Base-by-base conservation (phyloP, 1,140 invertebrate species). In the Steinernema feltiae region DNA sequence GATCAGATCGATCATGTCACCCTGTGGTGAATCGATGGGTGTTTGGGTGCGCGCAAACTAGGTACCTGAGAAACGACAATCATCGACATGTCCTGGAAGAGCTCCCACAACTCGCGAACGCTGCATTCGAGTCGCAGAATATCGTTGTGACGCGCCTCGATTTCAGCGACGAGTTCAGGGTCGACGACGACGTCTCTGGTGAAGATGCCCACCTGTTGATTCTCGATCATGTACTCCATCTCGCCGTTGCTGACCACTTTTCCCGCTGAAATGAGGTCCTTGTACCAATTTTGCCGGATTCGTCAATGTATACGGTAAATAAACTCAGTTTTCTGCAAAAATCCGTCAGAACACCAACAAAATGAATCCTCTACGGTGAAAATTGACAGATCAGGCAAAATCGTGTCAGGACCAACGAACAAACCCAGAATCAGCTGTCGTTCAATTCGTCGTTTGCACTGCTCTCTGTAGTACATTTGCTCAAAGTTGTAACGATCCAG, bases 11-110 rank as follows among this genome's bases (percentile, higher is more conserved):
- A 98, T 97, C 95, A 97, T 97, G 90, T 98, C 95, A 83, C 95
- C 95, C 94, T 96, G n/a, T n/a, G n/a, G n/a, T n/a, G n/a, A n/a
- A n/a, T n/a, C n/a, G n/a, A n/a, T n/a, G n/a, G n/a, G n/a, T n/a
- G n/a, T n/a, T n/a, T n/a, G n/a, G n/a, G n/a, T n/a, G n/a, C n/a
- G n/a, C n/a, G n/a, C 35, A 41, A 41, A 41, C 7, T 41, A 69
- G 82, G 88, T 91, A 93, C 93, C 92, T 97, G 94, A 90, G 92
- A 94, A 88, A 96, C 94, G 80, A 97, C 93, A 82, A 97, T 89
- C 93, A 95, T 93, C 53, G 94, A 94, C 94, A 97, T 96, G 87
- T 97, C 94, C 92, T 97, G 94, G 88, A 98, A 98, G 93, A 98
- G 95, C 88, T 97, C 95, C 89, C 97, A 94, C 72, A 98, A 90